Evolutionary conservation across 2,888 invertebrate genomes (phyloP).

Genomic region (Blastobasis lacticolella): DNA sequence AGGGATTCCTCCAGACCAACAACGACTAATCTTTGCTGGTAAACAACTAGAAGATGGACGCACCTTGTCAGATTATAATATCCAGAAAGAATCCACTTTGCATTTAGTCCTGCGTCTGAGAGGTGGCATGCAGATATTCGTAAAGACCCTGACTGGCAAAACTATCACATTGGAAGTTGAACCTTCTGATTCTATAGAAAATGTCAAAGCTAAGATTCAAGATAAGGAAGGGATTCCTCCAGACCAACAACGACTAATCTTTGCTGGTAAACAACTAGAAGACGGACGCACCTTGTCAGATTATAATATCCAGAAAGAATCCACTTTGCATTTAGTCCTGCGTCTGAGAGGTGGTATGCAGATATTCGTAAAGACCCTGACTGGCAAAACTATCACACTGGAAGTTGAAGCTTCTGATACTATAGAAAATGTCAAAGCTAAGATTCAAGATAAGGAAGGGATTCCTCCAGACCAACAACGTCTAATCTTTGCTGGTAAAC

Average conservation of each 20-base stretch:
- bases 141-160: conserved; percentile 23
- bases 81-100: conserved; percentile 27
- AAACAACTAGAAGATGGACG: conserved; percentile 28
- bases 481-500: conserved; percentile 21
- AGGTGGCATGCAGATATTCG: conserved; percentile 26
- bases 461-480: conserved; percentile 23
- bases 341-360: conserved; percentile 24
- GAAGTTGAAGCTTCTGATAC: conserved; percentile 22
- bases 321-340: conserved; percentile 20
- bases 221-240: conserved; percentile 26
- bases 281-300: conserved; percentile 24
- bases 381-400: conserved; percentile 22
- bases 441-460: conserved; percentile 22
- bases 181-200: conserved; percentile 24
- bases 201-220: conserved; percentile 25
- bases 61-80: conserved; percentile 26
- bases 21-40: conserved; percentile 25
- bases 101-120: conserved; percentile 25
- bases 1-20: conserved; percentile 28
- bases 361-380: conserved; percentile 23
- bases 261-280: conserved; percentile 23
- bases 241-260: conserved; percentile 23
- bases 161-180: conserved; percentile 25
- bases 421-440: conserved; percentile 21
- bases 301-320: conserved; percentile 26